Base-by-base conservation (phyloP, 1,140 invertebrate species). In the Venturia canescens region DNA sequence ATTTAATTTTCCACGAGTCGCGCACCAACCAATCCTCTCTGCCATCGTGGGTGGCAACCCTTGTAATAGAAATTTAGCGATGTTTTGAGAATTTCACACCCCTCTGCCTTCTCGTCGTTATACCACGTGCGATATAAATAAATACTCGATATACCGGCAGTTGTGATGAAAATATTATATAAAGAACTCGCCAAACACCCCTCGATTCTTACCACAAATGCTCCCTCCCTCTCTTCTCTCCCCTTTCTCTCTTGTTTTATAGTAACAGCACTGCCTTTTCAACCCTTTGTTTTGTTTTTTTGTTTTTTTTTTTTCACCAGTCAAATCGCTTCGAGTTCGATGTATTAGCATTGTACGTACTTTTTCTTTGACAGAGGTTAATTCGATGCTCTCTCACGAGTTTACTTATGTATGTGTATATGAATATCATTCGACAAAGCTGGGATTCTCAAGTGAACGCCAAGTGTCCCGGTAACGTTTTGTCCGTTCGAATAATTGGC, bases 381-480 rank as follows among this genome's bases (percentile, higher is more conserved):
- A 71, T 71, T 71, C 69, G 38, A 2, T 71, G 69, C 38, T 71
- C 69, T 48, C 69, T 71, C 69, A 71, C 69, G 69, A 18, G 38
- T 13, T 31, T n/a, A 38, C 44, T 71, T 34, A 48, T 48, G 23
- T 69, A 69, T 29, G 21, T 29, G 16, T 16, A 26, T 16, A 27
- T 34, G 63, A n/a, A 69, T 34, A 34, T 34, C n/a, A 29, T 26
- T 15, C 66, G 21, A 31, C 23, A 31, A 69, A 5, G 16, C 66
- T 31, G n/a, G 15, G 3, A 63, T 63, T 63, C 60, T 23, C 26
- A 63, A 63, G n/a, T 23, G 13, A 63, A 63, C 23, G 60, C 26
- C n/a, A 63, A 63, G 60, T 63, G 23, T 23, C 60, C 27, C 3
- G 1, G 15, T 13, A 13, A 23, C 21, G 3, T 23, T 27, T 63